Base-by-base conservation (phyloP, 2,797 vertebrate species). In the Pseudotriccus pelzelni region DNA sequence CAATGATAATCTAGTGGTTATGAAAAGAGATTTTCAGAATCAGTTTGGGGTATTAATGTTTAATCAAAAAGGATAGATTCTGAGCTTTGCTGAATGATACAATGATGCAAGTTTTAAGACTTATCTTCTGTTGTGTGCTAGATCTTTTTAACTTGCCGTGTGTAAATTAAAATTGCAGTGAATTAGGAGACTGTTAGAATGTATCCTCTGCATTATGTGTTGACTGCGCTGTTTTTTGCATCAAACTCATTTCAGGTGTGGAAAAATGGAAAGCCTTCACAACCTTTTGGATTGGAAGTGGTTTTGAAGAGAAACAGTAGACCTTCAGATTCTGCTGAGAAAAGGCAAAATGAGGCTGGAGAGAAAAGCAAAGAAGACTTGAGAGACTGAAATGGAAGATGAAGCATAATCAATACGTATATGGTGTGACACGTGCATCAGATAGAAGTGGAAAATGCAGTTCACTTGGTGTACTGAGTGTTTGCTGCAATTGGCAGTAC, bases 181-280 rank as follows among this genome's bases (percentile, higher is more conserved):
- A 80, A 24, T 87, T 83, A 87, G 58, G 50, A 75, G 25, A 17
- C 56, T 10, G 47, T 23, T 90, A 28, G 14, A 49, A 58, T n/a
- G 11, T 84, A 21, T 94, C 43, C 3, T 87, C 49, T 94, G 49
- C 52, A 2, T 62, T 77, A 24, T 44, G 27, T 85, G 19, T 58
- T 93, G 89, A 97, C 66, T 85, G 16, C 68, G 16, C 56, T 94
- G 19, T 39, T 80, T 95, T 95, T 72, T 92, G 44, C 59, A 56
- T 92, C 62, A 84, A 43, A 84, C 39, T 93, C 28, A 11, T 93
- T 96, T 90, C 77, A 96, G 94, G 49, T 86, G n/a, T 78, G 87
- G 77, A 67, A 76, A 70, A 93, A 1, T 9, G 10, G 49, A 66
- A 91, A 63, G 32, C 8, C 25, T 58, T 91, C 58, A 32, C 73